Conservation (phyloP, 1,140 invertebrate species). For the Calosoma granatense region DNA sequence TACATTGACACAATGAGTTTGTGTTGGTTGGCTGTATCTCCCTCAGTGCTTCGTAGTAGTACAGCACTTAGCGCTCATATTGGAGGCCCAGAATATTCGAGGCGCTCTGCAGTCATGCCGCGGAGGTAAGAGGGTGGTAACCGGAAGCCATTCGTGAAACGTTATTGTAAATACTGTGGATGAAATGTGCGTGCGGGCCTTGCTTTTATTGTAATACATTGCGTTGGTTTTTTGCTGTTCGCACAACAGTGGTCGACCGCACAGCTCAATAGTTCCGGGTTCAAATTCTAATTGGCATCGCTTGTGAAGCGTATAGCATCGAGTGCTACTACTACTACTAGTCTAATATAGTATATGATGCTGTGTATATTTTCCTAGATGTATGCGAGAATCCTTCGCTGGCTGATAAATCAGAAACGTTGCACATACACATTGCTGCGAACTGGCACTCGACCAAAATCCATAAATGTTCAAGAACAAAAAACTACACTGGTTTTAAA, state of each 20-base stretch:
- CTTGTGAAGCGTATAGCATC: no score
- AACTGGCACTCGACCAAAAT: constrained; percentile 8
- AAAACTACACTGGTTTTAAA: constrained; percentile 3
- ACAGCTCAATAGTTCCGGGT: neutral
- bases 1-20: no score
- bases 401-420: neutral
- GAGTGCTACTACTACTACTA: no score
- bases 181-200: neutral
- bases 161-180: neutral
- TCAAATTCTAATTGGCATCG: neutral
- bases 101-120: no score
- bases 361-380: no score
- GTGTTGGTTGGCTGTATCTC: no score
- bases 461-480: constrained; percentile 3
- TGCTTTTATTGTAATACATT: constrained; percentile 5
- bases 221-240: neutral
- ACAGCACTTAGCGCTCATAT: no score
- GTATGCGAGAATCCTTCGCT: neutral
- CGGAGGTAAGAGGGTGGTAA: neutral
- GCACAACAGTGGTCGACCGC: neutral
- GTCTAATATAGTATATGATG: no score
- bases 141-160: neutral
- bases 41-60: no score
- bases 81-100: no score
- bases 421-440: neutral